phyloP scores from a whole-genome alignment of 2,888 invertebrate species.

The Orgyia antiqua region DNA sequence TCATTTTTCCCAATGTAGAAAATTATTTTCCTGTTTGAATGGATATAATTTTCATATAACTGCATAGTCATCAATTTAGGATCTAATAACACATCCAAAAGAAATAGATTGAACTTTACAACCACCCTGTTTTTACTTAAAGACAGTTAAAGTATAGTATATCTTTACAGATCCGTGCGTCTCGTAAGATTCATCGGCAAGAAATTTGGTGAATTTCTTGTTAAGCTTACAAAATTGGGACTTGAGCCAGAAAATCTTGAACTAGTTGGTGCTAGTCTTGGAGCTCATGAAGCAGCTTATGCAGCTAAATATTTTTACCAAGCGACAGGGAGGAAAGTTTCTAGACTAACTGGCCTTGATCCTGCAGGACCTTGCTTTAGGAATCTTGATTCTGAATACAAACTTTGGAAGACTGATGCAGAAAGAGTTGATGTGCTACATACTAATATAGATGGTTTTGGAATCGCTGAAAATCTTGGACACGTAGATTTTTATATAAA shows the following conservation, averaged over 20 bases:
- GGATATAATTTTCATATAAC: too few relatives aligned
- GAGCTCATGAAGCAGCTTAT: slow-evolving; percentile 50
- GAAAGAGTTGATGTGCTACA: slow-evolving; percentile 54
- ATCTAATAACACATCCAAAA: too few relatives aligned
- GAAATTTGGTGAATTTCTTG: slow-evolving; percentile 56
- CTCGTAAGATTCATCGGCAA: slow-evolving; percentile 46
- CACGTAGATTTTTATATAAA: slow-evolving; percentile 65
- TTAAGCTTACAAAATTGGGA: slow-evolving; percentile 43
- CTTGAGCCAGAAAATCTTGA: slow-evolving; percentile 50
- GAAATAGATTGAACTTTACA: too few relatives aligned
- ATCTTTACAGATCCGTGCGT: slow-evolving; percentile 65
- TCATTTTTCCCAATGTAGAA: too few relatives aligned
- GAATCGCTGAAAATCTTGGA: slow-evolving; percentile 57
- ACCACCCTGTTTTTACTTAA: too few relatives aligned
- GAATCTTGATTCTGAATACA: slow-evolving; percentile 36
- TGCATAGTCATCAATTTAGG: too few relatives aligned
- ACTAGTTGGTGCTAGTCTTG: slow-evolving; percentile 56
- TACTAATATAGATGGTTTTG: slow-evolving; percentile 69
- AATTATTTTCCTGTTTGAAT: too few relatives aligned
- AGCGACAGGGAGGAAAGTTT: slow-evolving; percentile 49
- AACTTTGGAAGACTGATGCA: slow-evolving; percentile 43
- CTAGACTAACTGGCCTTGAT: slow-evolving; percentile 57
- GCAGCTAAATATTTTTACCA: slow-evolving; percentile 57
- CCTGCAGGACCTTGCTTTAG: slow-evolving; percentile 68
- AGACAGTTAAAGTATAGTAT: too few relatives aligned